Conservation (phyloP, 2,888 invertebrate genomes). For the Cotesia congregata region DNA sequence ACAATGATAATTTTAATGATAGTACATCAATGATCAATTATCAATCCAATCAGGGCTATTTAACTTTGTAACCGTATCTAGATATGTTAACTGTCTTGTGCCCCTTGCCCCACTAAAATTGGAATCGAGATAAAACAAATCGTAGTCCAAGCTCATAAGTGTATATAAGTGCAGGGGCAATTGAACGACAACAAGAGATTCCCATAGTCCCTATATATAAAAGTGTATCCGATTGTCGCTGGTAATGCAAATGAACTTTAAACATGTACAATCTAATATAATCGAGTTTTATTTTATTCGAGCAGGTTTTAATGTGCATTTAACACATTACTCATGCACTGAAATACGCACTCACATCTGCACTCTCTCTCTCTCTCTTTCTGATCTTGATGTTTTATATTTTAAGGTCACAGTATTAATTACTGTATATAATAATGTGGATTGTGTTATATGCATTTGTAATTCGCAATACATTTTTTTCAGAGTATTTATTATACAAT, state of each 20-base stretch:
- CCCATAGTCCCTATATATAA: slow-evolving; percentile 45
- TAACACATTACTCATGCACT: background rate
- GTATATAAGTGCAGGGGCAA: slow-evolving; percentile 10
- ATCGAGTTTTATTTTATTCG: slow-evolving; percentile 30
- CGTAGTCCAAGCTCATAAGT: background rate
- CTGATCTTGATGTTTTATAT: background rate
- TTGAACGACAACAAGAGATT: slow-evolving; percentile 44
- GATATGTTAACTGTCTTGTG: slow-evolving; percentile 44
- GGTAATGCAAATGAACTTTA: slow-evolving; percentile 50
- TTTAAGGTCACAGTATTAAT: background rate
- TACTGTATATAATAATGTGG: background rate
- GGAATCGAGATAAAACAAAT: background rate
- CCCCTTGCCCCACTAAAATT: slow-evolving; percentile 33
- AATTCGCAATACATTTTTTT: too few species aligned
- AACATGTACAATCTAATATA: slow-evolving; percentile 34
- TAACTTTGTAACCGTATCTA: slow-evolving; percentile 35
- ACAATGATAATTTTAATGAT: too few species aligned
- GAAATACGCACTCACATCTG: slow-evolving; percentile 33
- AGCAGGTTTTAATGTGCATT: background rate
- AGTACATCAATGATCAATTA: too few species aligned
- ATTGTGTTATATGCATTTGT: too few species aligned
- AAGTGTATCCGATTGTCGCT: slow-evolving; percentile 29
- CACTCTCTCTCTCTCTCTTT: slow-evolving; percentile 1
- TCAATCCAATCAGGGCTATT: background rate
- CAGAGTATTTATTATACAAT: background rate